Conservation (phyloP, 2,888 invertebrate species). For the Andrena haemorrhoa region DNA sequence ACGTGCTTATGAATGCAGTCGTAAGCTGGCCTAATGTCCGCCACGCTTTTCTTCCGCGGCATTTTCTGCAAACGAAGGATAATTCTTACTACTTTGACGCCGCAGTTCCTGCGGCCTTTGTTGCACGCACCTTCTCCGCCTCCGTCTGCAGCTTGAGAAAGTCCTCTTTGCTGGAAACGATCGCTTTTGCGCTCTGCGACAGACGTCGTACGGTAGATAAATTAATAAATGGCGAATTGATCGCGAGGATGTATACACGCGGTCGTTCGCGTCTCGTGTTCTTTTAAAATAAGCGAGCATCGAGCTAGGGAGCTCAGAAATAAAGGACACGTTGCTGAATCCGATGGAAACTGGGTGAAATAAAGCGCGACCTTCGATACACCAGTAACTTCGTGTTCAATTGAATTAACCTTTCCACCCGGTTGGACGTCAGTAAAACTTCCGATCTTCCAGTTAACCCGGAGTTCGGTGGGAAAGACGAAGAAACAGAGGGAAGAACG, state of each 20-base stretch:
- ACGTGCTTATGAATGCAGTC: constrained; percentile 83
- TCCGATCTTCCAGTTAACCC: constrained; percentile 33
- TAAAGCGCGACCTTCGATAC: background rate
- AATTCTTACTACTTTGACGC: background rate
- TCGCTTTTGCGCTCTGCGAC: constrained; percentile 66
- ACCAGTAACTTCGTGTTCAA: constrained; percentile 22
- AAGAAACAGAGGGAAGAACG: background rate
- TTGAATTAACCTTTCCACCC: constrained; percentile 40
- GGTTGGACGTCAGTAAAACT: constrained; percentile 30
- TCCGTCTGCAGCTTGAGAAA: constrained; percentile 71
- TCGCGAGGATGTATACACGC: too few species aligned
- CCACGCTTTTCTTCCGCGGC: constrained; percentile 80
- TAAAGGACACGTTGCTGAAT: background rate
- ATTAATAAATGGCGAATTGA: background rate
- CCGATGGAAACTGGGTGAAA: constrained; percentile 1
- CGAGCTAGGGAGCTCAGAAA: background rate
- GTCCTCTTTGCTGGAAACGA: constrained; percentile 62
- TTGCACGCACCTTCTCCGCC: constrained; percentile 62
- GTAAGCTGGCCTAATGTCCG: constrained; percentile 80
- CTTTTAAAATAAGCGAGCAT: background rate
- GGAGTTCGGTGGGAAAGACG: background rate
- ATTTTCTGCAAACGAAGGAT: constrained; percentile 75
- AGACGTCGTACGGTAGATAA: background rate
- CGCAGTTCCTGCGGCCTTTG: background rate
- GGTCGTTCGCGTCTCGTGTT: background rate